phyloP scores from a whole-genome alignment of 2,888 invertebrate genomes.

The Perizoma flavofasciatum region DNA sequence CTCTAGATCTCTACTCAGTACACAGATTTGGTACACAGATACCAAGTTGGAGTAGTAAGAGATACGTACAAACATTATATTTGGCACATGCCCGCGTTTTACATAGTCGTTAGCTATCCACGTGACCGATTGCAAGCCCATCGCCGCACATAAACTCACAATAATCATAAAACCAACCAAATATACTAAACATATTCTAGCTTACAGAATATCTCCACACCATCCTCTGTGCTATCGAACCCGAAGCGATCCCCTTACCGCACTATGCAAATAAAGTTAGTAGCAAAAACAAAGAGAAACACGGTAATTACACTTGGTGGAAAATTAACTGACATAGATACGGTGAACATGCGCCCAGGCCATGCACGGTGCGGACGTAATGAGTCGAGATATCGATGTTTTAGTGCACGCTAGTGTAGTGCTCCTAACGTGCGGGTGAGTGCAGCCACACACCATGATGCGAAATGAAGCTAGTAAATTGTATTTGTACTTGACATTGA shows the following conservation, averaged over 20 bases:
- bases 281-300: slow-evolving; percentile 82
- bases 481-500: background rate
- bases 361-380: slow-evolving; percentile 65
- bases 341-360: slow-evolving; percentile 63
- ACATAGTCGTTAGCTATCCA: no score
- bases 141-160: no score
- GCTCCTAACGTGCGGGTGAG: slow-evolving; percentile 16
- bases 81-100: no score
- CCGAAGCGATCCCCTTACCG: slow-evolving; percentile 62
- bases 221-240: slow-evolving; percentile 46
- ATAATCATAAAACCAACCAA: no score
- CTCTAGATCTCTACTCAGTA: no score
- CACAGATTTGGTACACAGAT: no score
- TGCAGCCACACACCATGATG: slow-evolving; percentile 17
- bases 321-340: slow-evolving; percentile 82
- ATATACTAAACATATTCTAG: no score
- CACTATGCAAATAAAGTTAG: slow-evolving; percentile 82
- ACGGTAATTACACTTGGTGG: slow-evolving; percentile 81
- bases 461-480: slow-evolving; percentile 10
- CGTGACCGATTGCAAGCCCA: no score
- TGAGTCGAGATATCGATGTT: slow-evolving; percentile 70
- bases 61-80: no score
- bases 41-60: no score
- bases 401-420: slow-evolving; percentile 64
- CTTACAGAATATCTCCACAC: slow-evolving; percentile 43